A percentile compares a stretch with the other conserved stretches of the same genome.
phyloP scores from a whole-genome alignment of 2,888 invertebrate species.

The Chorisops tibialis region DNA sequence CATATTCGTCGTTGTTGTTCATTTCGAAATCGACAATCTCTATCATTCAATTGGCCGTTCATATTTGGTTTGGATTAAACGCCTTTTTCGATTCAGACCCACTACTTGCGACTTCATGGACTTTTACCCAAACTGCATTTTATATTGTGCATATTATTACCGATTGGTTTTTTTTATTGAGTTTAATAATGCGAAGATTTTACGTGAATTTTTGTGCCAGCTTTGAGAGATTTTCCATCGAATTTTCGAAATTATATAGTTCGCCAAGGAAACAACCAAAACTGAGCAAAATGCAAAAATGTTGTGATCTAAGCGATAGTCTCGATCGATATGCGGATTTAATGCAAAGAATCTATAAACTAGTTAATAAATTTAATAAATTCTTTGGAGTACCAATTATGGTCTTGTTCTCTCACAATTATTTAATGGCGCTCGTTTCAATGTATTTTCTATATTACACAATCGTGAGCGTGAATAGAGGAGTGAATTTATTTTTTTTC shows the following conservation, averaged over 20 bases:
- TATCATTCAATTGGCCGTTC: not conserved
- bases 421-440: not conserved
- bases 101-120: not conserved
- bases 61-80: not conserved
- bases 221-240: not conserved
- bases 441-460: not conserved
- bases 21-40: not conserved
- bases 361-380: not conserved
- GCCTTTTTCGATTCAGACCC: not conserved
- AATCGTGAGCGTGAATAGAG: not conserved
- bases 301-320: conserved; percentile 1
- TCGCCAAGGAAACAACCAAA: not conserved
- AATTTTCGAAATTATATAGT: not conserved
- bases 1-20: not conserved
- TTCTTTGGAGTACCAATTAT: not conserved
- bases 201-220: not conserved
- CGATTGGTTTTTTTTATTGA: not conserved
- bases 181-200: not conserved
- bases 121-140: not conserved
- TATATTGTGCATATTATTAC: not conserved
- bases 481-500: not conserved
- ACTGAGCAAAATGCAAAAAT: not conserved
- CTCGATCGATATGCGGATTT: not conserved
- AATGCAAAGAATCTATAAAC: not conserved
- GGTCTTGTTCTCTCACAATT: not conserved